Conservation (phyloP, 64 coral and sea anemone genomes). For the Catalaphyllia jardinei region DNA sequence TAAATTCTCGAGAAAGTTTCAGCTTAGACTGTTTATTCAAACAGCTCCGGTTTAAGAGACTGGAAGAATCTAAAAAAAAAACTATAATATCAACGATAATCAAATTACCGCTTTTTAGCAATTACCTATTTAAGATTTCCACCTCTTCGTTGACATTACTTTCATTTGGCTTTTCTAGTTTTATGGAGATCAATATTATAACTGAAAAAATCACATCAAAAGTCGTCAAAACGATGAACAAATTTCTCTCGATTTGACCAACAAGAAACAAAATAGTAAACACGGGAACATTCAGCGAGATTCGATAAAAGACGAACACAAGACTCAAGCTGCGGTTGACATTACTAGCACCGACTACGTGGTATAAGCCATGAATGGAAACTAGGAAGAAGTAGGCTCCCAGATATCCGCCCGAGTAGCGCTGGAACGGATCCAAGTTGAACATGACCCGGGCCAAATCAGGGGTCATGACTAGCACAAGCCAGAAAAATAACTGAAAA, state of each 20-base stretch:
- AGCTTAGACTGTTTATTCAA: too few relatives aligned
- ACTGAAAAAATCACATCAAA: background rate
- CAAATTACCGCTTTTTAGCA: background rate
- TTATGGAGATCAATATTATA: background rate
- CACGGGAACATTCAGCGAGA: constrained; percentile 23
- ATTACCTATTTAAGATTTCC: background rate
- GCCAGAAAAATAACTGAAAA: constrained; percentile 20
- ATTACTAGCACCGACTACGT: constrained; percentile 37
- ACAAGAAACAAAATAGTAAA: constrained; percentile 42
- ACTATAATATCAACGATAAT: background rate
- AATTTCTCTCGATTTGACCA: constrained; percentile 47
- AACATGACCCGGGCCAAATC: constrained; percentile 9
- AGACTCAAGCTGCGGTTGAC: constrained; percentile 21
- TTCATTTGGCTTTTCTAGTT: background rate
- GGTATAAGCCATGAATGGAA: constrained; percentile 33
- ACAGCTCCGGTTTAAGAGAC: too few relatives aligned
- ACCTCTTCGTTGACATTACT: background rate
- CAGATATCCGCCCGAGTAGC: constrained; percentile 30
- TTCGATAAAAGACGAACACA: constrained; percentile 41
- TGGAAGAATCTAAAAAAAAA: too few relatives aligned
- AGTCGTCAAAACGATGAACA: constrained; percentile 8
- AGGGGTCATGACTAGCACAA: background rate
- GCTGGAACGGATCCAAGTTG: constrained; percentile 7
- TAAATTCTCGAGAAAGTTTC: too few relatives aligned
- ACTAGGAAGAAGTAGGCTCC: constrained; percentile 31